Percentiles rank a stretch among this genome's conserved stretches.
phyloP scores from a whole-genome alignment of 2,113 vertebrate genomes.

The Cavia porcellus region DNA sequence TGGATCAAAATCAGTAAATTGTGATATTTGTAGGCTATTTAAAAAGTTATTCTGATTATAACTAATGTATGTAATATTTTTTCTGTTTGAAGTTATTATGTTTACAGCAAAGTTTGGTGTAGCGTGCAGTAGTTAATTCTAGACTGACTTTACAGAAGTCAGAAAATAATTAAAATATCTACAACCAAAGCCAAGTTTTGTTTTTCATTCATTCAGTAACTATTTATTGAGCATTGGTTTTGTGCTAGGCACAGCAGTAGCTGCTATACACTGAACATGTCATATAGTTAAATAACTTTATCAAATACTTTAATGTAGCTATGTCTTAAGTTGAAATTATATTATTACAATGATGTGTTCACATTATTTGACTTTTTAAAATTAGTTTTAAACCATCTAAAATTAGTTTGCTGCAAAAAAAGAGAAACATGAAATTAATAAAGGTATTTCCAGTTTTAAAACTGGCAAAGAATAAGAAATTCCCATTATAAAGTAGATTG shows the following conservation, averaged over 20 bases:
- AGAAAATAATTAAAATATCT: slow-evolving; percentile 73
- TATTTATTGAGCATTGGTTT: slow-evolving; percentile 75
- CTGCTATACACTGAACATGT: slow-evolving; percentile 67
- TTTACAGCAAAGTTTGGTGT: slow-evolving; percentile 67
- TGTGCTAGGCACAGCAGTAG: slow-evolving; percentile 60
- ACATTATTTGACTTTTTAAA: slow-evolving; percentile 51
- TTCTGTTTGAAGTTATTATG: slow-evolving; percentile 63
- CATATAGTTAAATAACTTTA: slow-evolving; percentile 41
- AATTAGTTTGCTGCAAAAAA: slow-evolving; percentile 50
- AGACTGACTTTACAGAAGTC: slow-evolving; percentile 66
- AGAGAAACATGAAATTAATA: slow-evolving; percentile 50
- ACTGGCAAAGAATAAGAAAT: slow-evolving; percentile 36
- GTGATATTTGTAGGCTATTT: slow-evolving; percentile 56
- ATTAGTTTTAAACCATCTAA: slow-evolving; percentile 33
- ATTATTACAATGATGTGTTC: slow-evolving; percentile 46
- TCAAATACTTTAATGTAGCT: slow-evolving; percentile 43
- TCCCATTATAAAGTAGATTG: slow-evolving; percentile 52
- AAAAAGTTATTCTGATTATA: slow-evolving; percentile 61
- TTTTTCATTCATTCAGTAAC: slow-evolving; percentile 68
- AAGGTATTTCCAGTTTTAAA: slow-evolving; percentile 60
- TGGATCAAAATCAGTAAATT: slow-evolving; percentile 63
- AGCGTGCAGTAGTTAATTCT: slow-evolving; percentile 65
- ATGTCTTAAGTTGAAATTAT: slow-evolving; percentile 57
- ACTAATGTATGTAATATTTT: slow-evolving; percentile 55
- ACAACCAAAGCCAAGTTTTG: slow-evolving; percentile 79